Percentiles rank a stretch among this genome's conserved stretches.
These are phyloP conservation scores for Spatulosminthurus flaviceps DNA, from an alignment of 2,888 invertebrate species.

Conservation along the genomic window DNA sequence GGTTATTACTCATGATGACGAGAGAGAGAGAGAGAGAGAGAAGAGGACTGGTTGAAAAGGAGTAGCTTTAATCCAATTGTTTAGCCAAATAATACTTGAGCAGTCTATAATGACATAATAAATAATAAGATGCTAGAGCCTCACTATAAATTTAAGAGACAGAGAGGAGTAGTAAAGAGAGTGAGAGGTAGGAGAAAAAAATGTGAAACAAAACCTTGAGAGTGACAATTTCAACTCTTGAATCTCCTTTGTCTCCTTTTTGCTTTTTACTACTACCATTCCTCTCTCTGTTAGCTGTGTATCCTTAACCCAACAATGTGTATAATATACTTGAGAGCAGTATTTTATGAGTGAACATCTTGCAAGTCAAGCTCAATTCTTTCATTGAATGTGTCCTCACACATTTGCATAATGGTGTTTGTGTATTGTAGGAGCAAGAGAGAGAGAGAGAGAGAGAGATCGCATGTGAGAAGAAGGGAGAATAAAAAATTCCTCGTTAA, in stretches of 20 bases:
- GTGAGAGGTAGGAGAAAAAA: background rate
- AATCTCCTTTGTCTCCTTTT: constrained; percentile 1
- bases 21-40: constrained; percentile 21
- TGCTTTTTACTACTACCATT: too few species aligned
- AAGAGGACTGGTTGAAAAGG: too few species aligned
- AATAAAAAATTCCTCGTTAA: background rate
- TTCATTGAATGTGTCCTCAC: background rate
- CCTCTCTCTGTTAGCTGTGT: background rate
- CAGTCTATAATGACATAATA: constrained; percentile 30
- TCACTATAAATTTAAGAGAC: constrained; percentile 13
- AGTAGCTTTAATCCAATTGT: constrained; percentile 35
- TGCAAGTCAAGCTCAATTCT: too few species aligned
- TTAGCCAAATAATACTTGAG: constrained; percentile 19
- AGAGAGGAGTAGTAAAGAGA: background rate
- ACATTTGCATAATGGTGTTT: background rate
- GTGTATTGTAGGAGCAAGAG: too few species aligned
- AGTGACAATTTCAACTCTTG: constrained; percentile 37
- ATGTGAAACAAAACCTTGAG: constrained; percentile 30
- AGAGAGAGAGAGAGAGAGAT: too few species aligned
- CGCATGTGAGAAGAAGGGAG: too few species aligned
- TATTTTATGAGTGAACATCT: too few species aligned
- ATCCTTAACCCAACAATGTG: too few species aligned
- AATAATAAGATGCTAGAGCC: constrained; percentile 29
- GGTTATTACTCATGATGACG: constrained; percentile 8
- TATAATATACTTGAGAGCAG: too few species aligned